Percentiles rank a stretch among this genome's conserved stretches.
phyloP scores from a whole-genome alignment of 2,888 invertebrate genomes.

The Tipula lateralis region DNA sequence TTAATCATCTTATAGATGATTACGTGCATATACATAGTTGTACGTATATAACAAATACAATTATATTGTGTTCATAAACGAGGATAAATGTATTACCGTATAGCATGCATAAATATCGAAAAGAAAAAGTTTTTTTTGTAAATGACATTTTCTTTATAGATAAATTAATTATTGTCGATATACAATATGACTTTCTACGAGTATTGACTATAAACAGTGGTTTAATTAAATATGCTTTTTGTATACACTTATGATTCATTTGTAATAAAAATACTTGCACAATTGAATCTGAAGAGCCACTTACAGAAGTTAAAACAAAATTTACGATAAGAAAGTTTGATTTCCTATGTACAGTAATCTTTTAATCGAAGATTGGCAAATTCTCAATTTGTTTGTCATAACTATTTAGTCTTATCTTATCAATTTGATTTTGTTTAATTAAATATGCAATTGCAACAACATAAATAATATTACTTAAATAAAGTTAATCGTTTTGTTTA shows the following conservation, averaged over 20 bases:
- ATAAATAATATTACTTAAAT: background rate
- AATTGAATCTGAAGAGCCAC: background rate
- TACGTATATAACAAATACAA: background rate
- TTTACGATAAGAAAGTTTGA: no score
- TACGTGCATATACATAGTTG: background rate
- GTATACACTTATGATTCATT: background rate
- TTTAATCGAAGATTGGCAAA: background rate
- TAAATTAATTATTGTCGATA: background rate
- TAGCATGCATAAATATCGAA: background rate
- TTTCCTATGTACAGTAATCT: background rate
- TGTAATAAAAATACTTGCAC: background rate
- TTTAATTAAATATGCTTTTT: background rate
- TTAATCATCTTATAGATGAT: background rate
- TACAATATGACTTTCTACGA: background rate
- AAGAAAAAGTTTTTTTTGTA: conserved; percentile 13
- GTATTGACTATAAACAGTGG: background rate
- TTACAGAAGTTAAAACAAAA: background rate
- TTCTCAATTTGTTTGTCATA: background rate
- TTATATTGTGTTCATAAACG: background rate
- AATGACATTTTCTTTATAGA: background rate
- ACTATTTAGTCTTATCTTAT: background rate
- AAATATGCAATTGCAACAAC: background rate
- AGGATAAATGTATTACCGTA: background rate
- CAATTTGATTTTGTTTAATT: background rate
- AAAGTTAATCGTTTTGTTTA: background rate